Evolutionary conservation across 2,113 vertebrate species (phyloP), one percentile per base, ranked within the genome.

Genomic region (Perca fluviatilis): DNA sequence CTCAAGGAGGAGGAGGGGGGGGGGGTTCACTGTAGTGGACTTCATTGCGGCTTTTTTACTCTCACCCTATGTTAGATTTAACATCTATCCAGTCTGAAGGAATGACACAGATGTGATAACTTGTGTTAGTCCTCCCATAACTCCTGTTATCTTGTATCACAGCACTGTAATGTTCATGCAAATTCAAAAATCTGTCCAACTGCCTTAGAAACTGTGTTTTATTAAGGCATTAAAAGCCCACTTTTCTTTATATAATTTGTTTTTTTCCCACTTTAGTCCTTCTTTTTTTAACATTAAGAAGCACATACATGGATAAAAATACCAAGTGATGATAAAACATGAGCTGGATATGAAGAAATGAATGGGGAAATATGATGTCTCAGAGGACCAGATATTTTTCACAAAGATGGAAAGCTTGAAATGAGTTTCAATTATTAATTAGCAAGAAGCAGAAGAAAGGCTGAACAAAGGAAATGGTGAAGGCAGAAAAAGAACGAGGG

Each of bases 351-450:
- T 91, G 83, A 92, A 88, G 89, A 91, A 84, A 88, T 87, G 46
- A 89, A 78, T 65, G 66, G 72, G 51, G 43, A 63, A 65, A 67
- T 79, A 71, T 74, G 71, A 80, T 56, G 82, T 90, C 82, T 86
- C 89, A 51, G 62, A 62, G 72, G 88, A 87, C 16, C 23, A 36
- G 75, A 81, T 90, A 88, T 81, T 84, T 82, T 43, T 88, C 77
- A 43, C 43, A 64, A 83, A 90, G 79, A 87, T 75, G 65, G 76
- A 87, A 86, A 21, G 30, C 79, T 91, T 81, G 74, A 88, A 90
- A 94, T 86, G 57, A 88, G 66, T 53, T 85, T 94, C 63, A 94
- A 93, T 94, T 90, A 92, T 94, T 93, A 89, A 94, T 92, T 69
- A 74, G 76, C 49, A 80, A 74, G 81, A 88, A 87, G 74, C 72